Percentiles rank a stretch among this genome's conserved stretches.
Conservation (phyloP, 2,113 vertebrate species). For the Sprattus sprattus region DNA sequence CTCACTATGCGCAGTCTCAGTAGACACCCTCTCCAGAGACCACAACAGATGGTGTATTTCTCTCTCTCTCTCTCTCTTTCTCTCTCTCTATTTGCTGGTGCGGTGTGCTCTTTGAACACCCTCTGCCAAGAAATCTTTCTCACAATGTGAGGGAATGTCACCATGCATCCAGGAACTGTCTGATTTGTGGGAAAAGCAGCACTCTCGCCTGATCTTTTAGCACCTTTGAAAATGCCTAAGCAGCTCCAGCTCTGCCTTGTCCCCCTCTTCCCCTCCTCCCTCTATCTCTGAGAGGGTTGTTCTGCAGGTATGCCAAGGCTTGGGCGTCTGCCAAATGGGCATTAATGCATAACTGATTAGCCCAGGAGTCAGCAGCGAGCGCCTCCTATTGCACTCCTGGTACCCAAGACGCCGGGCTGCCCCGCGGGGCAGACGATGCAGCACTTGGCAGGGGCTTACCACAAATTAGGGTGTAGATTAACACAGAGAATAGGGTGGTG, state of each 20-base stretch:
- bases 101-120: background rate
- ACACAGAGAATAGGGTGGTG: background rate
- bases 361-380: conserved; percentile 10
- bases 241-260: background rate
- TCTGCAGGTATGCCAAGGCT: conserved; percentile 1
- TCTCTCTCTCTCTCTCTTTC: background rate
- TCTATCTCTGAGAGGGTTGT: background rate
- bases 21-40: background rate
- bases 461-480: conserved; percentile 41
- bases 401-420: background rate
- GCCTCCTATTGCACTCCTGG: background rate
- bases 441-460: conserved; percentile 24
- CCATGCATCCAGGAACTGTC: background rate
- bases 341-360: conserved; percentile 18
- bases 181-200: background rate
- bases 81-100: background rate
- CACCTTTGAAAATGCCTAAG: background rate
- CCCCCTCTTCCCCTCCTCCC: too few relatives aligned
- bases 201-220: background rate
- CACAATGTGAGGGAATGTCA: background rate
- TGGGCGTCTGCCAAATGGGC: conserved; percentile 21
- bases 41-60: background rate
- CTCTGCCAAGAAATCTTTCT: background rate
- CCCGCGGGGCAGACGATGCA: background rate
- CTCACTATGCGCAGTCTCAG: background rate